phyloP scores from a whole-genome alignment of 2,797 vertebrate species.

The Orestias chungarensis region DNA sequence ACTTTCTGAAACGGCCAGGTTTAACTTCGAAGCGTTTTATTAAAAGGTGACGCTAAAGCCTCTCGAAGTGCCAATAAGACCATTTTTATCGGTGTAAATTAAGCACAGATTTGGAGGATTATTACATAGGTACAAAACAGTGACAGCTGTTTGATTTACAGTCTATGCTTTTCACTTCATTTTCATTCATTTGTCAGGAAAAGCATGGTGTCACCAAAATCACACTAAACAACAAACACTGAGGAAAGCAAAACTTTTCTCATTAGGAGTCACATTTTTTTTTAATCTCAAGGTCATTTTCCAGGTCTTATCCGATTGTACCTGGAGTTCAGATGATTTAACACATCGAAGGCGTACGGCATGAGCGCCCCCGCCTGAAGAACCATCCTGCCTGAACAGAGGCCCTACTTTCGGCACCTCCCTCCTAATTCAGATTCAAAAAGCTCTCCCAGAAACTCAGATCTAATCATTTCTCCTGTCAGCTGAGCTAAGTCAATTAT shows the following conservation, averaged over 20 bases:
- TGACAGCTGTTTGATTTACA: neutral
- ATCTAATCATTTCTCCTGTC: conserved; percentile 79
- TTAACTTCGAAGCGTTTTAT: neutral
- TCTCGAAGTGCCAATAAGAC: neutral
- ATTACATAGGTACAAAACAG: neutral
- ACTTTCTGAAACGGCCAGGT: neutral
- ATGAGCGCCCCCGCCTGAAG: conserved; percentile 48
- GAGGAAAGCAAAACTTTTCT: conserved; percentile 40
- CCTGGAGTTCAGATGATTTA: conserved; percentile 45
- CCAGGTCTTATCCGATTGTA: conserved; percentile 46
- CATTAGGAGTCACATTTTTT: conserved; percentile 23
- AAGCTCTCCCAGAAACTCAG: conserved; percentile 71
- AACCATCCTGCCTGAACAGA: conserved; percentile 61
- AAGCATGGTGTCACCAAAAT: neutral
- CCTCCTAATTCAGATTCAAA: conserved; percentile 55
- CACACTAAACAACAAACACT: neutral
- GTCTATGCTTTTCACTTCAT: neutral
- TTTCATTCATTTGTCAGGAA: neutral
- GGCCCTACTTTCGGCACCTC: conserved; percentile 57
- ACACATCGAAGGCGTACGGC: conserved; percentile 23
- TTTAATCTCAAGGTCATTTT: conserved; percentile 28
- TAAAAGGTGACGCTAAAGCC: neutral
- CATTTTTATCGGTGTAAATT: neutral
- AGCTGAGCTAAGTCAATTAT: conserved; percentile 82
- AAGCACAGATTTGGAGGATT: neutral